These are phyloP conservation scores for Orchesella flavescens DNA, from an alignment of 2,888 invertebrate genomes.

Conservation along the genomic window DNA sequence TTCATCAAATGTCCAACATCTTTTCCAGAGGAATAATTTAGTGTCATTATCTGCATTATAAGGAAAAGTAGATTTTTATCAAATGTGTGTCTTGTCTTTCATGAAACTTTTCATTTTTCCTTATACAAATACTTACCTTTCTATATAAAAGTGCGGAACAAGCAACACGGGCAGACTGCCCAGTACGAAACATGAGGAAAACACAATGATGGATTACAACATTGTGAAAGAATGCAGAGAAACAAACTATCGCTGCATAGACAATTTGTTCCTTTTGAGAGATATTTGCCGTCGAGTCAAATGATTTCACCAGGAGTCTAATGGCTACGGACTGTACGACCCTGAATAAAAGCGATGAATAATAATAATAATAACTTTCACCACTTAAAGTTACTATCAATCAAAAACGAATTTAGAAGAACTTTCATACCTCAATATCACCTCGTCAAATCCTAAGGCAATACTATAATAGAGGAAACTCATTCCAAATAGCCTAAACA, in stretches of 20 bases:
- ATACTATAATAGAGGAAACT: conserved; percentile 51
- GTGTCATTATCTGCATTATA: conserved; percentile 83
- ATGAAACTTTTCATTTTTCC: not conserved
- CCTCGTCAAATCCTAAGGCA: conserved; percentile 56
- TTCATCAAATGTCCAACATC: conserved; percentile 95
- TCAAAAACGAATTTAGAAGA: conserved; percentile 6
- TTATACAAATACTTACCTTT: conserved; percentile 52
- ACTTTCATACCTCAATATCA: conserved; percentile 49
- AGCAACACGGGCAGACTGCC: conserved; percentile 52
- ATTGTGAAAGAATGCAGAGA: conserved; percentile 80
- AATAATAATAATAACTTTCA: not conserved
- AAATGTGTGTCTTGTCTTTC: not conserved
- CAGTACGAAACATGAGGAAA: conserved; percentile 74
- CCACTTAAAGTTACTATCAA: not conserved
- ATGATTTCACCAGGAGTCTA: conserved; percentile 76
- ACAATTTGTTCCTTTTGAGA: conserved; percentile 60
- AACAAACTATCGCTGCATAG: conserved; percentile 64
- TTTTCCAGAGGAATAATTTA: conserved; percentile 88
- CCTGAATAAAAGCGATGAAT: conserved; percentile 74
- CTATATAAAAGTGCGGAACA: conserved; percentile 55
- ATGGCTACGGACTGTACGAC: conserved; percentile 81
- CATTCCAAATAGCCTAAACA: conserved; percentile 55
- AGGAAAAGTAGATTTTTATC: conserved; percentile 60
- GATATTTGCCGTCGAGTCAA: conserved; percentile 44
- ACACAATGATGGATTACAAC: conserved; percentile 90